Conservation (phyloP, 1,140 invertebrate genomes). For the Nephotettix cincticeps region DNA sequence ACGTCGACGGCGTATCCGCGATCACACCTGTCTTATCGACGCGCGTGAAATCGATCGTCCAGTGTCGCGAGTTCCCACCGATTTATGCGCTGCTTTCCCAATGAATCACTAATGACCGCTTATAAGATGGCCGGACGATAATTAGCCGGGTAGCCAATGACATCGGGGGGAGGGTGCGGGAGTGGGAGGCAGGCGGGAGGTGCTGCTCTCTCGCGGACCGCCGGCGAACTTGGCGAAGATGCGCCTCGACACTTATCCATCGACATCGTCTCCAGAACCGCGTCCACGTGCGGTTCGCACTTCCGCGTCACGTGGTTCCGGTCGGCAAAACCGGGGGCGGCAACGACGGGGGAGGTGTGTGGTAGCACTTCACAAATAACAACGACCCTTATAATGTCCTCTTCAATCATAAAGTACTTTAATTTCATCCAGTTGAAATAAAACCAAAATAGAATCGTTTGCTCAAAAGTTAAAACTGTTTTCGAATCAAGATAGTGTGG, state of each 20-base stretch:
- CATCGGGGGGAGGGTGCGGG: background rate
- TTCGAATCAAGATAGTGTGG: no score
- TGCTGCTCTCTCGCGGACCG: background rate
- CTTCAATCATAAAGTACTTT: no score
- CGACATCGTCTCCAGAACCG: background rate
- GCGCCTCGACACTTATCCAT: background rate
- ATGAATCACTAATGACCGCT: slow-evolving; percentile 5
- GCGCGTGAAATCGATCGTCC: background rate
- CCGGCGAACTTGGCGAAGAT: background rate
- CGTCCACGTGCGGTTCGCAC: background rate
- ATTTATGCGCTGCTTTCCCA: background rate
- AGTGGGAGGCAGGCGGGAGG: background rate
- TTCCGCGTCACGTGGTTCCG: background rate
- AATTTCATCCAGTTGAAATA: no score
- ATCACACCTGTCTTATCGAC: background rate
- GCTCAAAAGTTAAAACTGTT: no score
- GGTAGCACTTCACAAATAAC: no score
- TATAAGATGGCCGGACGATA: background rate
- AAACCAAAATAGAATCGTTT: no score
- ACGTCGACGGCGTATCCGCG: no score
- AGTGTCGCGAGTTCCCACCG: background rate
- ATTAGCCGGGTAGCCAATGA: slow-evolving; percentile 9
- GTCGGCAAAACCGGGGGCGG: background rate
- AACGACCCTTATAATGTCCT: no score
- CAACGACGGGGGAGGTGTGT: no score